Evolutionary conservation across 1,140 invertebrate species (phyloP), one percentile per base, ranked within the genome.

Genomic region (Monochamus saltuarius): DNA sequence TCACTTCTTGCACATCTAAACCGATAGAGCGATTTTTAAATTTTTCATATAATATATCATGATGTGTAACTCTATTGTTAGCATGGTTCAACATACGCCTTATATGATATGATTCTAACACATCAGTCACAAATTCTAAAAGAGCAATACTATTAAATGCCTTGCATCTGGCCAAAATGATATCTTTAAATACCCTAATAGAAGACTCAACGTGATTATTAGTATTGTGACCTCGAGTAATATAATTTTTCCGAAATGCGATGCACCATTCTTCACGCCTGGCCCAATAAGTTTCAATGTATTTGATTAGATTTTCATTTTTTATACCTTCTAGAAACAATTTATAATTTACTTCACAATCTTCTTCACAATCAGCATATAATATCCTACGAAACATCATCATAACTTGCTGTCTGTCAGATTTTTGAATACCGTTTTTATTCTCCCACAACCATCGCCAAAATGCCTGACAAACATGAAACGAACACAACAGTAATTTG

Each of bases 71-170:
- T 40, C 45, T 47, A 39, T 13, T 11, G 39, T 61, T 61, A n/a
- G 59, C 29, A 39, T 36, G 19, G 14, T 13, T 35, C 19, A 55
- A 38, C 17, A 61, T 17, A 9, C 34, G 37, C 6, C 52, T 29
- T 35, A 13, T 61, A 47, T 61, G 59, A 16, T 61, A 61, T 9
- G 54, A 57, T 40, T 61, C 51, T n/a, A 60, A 60, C 16, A 61
- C 16, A 11, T 47, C 29, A 13, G 13, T 8, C 13, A 61, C 37
- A 55, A 55, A 54, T 16, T 61, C 39, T 11, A 56, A 11, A 7
- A 55, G 35, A 7, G 50, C 39, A 56, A 11, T 14, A 51, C 11
- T 51, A 14, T 61, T 61, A 56, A 55, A 61, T 56, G 36, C 40
- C 50, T 56, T 56, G 40, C 52, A 61, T 39, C 59, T 56, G 14